Evolutionary conservation across 2,888 invertebrate species (phyloP).

Genomic region (Dione vanillae): DNA sequence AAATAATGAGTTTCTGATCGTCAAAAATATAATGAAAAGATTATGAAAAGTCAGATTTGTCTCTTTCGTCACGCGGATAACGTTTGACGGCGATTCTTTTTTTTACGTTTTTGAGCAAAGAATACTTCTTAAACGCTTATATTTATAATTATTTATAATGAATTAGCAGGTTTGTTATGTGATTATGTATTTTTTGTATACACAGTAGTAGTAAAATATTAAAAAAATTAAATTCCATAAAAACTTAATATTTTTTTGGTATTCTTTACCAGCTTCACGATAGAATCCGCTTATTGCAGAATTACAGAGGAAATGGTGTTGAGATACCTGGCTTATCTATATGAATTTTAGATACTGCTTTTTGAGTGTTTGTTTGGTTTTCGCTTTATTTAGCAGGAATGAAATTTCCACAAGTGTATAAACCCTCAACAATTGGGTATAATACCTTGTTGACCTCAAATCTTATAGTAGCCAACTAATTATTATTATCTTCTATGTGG

Average conservation of each 20-base stretch:
- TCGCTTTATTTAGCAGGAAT: too few relatives aligned
- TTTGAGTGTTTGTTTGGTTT: too few relatives aligned
- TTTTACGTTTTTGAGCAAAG: not conserved
- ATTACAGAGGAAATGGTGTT: too few relatives aligned
- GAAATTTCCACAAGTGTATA: too few relatives aligned
- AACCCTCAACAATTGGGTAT: too few relatives aligned
- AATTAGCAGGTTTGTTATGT: not conserved
- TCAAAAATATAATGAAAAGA: slow-evolving; percentile 27
- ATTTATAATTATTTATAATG: slow-evolving; percentile 12
- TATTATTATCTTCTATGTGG: slow-evolving; percentile 53
- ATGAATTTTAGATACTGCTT: too few relatives aligned
- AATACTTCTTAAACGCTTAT: not conserved
- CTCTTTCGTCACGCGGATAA: slow-evolving; percentile 26
- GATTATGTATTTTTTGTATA: not conserved
- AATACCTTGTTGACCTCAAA: not conserved
- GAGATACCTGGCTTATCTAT: too few relatives aligned
- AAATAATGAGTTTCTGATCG: slow-evolving; percentile 75
- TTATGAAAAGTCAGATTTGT: slow-evolving; percentile 25
- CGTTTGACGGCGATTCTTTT: not conserved
- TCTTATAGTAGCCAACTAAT: slow-evolving; percentile 29
- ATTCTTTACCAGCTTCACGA: too few relatives aligned
- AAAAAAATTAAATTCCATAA: not conserved
- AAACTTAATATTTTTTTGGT: too few relatives aligned
- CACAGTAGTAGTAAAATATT: not conserved
- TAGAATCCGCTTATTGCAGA: too few relatives aligned